These are phyloP conservation scores for Engystomops pustulosus DNA, from an alignment of 2,113 vertebrate genomes.

Conservation along the genomic window DNA sequence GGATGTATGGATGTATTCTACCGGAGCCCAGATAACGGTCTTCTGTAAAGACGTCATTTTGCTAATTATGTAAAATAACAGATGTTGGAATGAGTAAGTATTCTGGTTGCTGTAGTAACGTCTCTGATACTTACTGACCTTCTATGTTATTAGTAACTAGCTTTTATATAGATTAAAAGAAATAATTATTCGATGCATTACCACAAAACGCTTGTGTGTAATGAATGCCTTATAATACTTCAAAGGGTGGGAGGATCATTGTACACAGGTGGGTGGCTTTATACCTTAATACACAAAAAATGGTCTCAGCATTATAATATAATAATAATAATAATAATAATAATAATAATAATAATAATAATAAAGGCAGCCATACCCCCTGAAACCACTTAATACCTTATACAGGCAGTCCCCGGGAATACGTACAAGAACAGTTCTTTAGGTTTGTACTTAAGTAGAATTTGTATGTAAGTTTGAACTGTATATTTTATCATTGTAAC, in stretches of 20 bases:
- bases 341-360: too few relatives aligned
- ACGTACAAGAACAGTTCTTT: too few relatives aligned
- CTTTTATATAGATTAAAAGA: neutral
- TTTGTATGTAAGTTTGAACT: too few relatives aligned
- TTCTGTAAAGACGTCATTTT: neutral
- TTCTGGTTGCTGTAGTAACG: neutral
- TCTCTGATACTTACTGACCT: conserved; percentile 6
- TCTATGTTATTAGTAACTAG: conserved; percentile 6
- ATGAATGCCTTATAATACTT: neutral
- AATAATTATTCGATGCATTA: neutral
- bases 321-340: too few relatives aligned
- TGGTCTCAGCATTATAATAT: too few relatives aligned
- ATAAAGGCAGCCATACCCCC: too few relatives aligned
- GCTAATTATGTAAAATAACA: conserved; percentile 16
- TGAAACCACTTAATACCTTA: too few relatives aligned
- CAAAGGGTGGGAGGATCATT: neutral
- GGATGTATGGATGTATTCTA: neutral
- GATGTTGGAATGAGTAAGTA: conserved; percentile 23
- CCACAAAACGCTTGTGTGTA: neutral
- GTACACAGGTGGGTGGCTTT: too few relatives aligned
- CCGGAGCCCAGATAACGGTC: neutral
- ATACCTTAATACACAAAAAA: too few relatives aligned
- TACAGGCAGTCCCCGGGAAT: too few relatives aligned
- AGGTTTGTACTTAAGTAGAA: too few relatives aligned
- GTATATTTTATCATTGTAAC: too few relatives aligned